phyloP scores from a whole-genome alignment of 2,888 invertebrate species.

The Oeneis ivallda region DNA sequence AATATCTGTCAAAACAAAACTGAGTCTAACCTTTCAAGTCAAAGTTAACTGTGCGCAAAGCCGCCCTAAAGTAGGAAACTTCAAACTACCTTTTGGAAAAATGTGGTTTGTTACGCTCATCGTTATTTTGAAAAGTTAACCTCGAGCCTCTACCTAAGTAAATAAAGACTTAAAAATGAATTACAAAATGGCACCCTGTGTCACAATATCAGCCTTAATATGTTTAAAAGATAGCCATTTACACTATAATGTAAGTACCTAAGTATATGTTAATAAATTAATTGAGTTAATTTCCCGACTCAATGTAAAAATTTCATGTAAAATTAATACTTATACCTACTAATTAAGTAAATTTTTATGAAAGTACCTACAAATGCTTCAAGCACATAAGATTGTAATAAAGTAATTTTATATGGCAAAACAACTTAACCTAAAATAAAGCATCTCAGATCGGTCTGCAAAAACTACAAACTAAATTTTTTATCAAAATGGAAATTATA shows the following conservation, averaged over 20 bases:
- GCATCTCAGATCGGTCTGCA: neutral
- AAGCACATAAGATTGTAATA: neutral
- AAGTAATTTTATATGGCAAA: constrained; percentile 3
- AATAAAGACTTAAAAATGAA: neutral
- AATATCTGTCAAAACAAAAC: too few species aligned
- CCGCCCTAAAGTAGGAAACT: too few species aligned
- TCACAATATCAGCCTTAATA: constrained; percentile 4
- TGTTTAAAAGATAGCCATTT: neutral
- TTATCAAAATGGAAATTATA: neutral
- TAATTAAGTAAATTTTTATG: neutral
- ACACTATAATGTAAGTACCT: neutral
- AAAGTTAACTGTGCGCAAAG: too few species aligned
- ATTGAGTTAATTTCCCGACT: constrained; percentile 1
- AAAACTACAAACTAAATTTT: neutral
- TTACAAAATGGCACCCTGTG: constrained; percentile 16
- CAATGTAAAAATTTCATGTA: neutral
- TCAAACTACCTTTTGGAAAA: too few species aligned
- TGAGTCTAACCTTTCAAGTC: neutral
- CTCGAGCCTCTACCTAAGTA: too few species aligned
- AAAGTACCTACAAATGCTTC: neutral
- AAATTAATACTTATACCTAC: neutral
- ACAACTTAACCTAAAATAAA: neutral
- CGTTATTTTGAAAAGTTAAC: too few species aligned
- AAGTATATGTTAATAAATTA: constrained; percentile 9
- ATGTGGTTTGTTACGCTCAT: too few species aligned